These are phyloP conservation scores for Molothrus ater DNA, from an alignment of 2,797 vertebrate species.

Conservation along the genomic window DNA sequence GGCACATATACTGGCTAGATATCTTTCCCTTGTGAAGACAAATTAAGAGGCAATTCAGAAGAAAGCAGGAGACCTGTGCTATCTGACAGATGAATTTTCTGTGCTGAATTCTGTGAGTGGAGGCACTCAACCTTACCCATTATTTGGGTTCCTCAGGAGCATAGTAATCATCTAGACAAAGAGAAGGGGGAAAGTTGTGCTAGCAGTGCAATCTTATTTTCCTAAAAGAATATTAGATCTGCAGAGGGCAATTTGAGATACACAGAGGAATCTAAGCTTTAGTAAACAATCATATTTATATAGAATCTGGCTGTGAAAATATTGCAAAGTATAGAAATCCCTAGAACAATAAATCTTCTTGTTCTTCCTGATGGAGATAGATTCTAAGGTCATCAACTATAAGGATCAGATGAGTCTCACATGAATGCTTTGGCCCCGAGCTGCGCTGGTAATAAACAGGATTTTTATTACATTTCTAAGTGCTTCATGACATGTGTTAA, in stretches of 20 bases:
- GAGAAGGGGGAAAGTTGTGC: background rate
- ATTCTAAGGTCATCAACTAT: constrained; percentile 49
- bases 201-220: background rate
- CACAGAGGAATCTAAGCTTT: background rate
- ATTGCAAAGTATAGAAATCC: constrained; percentile 24
- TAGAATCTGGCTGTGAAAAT: constrained; percentile 29
- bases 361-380: constrained; percentile 50
- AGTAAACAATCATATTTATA: constrained; percentile 42
- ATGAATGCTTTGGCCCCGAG: constrained; percentile 50
- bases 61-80: background rate
- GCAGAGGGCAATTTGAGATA: background rate
- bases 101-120: background rate
- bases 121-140: background rate
- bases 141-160: background rate
- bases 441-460: constrained; percentile 51
- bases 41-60: background rate
- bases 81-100: constrained; percentile 24
- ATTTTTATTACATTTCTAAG: constrained; percentile 65
- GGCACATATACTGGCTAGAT: background rate
- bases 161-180: background rate
- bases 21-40: background rate
- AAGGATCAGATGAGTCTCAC: constrained; percentile 47
- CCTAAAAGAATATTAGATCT: background rate
- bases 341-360: constrained; percentile 57
- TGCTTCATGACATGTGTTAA: constrained; percentile 55